Conservation (phyloP, 2,797 vertebrate species). For the Psittacula echo region DNA sequence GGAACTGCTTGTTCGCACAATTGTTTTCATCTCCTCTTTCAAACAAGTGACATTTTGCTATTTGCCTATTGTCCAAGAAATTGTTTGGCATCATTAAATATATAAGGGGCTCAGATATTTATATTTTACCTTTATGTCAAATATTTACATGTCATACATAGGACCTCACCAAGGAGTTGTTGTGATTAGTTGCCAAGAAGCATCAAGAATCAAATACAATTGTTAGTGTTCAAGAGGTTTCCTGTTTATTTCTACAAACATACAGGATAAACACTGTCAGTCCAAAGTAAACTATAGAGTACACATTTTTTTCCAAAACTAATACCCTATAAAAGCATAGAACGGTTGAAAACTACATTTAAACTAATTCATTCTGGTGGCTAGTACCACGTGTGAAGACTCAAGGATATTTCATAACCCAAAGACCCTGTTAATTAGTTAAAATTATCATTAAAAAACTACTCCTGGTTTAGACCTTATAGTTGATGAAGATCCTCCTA, state of each 20-base stretch:
- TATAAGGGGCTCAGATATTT: constrained; percentile 68
- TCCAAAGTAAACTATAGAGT: constrained; percentile 80
- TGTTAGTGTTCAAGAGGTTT: constrained; percentile 85
- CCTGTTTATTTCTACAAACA: constrained; percentile 90
- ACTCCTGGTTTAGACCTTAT: not conserved
- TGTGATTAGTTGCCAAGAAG: constrained; percentile 82
- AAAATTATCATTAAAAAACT: constrained; percentile 66
- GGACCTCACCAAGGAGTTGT: constrained; percentile 81
- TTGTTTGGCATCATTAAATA: constrained; percentile 69
- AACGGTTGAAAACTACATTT: constrained; percentile 66
- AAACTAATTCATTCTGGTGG: constrained; percentile 51
- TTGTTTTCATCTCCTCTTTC: not conserved
- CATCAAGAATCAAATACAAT: constrained; percentile 83
- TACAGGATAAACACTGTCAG: constrained; percentile 82
- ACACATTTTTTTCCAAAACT: constrained; percentile 73
- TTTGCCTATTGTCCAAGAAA: constrained; percentile 62
- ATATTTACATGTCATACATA: constrained; percentile 85
- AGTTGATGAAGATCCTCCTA: constrained; percentile 16
- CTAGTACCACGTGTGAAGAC: constrained; percentile 64
- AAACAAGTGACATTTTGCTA: not conserved
- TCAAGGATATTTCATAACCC: constrained; percentile 74
- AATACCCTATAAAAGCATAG: constrained; percentile 65
- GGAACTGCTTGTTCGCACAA: not conserved
- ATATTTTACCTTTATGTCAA: constrained; percentile 81
- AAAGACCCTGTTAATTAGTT: constrained; percentile 71